Base-by-base conservation (phyloP, 2,888 invertebrate species). In the Polydrusus tereticollis region DNA sequence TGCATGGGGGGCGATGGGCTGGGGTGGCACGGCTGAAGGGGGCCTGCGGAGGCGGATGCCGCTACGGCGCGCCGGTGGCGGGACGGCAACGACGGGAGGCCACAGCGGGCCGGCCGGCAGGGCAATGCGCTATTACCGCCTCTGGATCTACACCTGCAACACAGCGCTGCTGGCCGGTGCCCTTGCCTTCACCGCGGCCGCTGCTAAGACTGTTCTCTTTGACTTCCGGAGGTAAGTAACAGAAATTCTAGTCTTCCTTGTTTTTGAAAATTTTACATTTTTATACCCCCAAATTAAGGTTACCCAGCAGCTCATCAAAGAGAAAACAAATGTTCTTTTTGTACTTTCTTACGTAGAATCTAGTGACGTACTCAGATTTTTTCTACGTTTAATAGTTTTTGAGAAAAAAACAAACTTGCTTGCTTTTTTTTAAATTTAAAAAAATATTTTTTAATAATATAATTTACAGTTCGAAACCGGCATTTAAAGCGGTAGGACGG, bases 141-240 rank as follows among this genome's bases (percentile, higher is more conserved):
- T 95, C 86, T 95, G 95, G 95, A 95, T 95, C 86, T 73, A 73
- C 57, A 73, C 75, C 41, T 95, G 94, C 91, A 95, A 95, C 89
- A 92, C 93, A 87, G 94, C 94, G 82, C 89, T 95, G 86, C 88
- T 95, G 86, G 90, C 94, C 81, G 93, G 93, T 84, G 93, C 94
- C 83, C 87, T 94, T 78, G 93, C 93, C 73, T 94, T 94, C 85
- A 90, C 92, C 82, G 91, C 92, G 78, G 92, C 93, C 78, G 93
- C 93, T 78, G 91, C 90, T 65, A 89, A 90, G 82, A 91, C 91
- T 57, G 88, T 93, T 69, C 81, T 90, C 68, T 88, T 91, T 72
- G 93, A 93, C 86, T 92, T 92, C 82, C 87, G 92, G 71, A 69
- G 79, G 59, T 75, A 50, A 67, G 58, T 26, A 52, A 52, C 16